Conservation (phyloP, 2,797 vertebrate species). For the Bucorvus abyssinicus region DNA sequence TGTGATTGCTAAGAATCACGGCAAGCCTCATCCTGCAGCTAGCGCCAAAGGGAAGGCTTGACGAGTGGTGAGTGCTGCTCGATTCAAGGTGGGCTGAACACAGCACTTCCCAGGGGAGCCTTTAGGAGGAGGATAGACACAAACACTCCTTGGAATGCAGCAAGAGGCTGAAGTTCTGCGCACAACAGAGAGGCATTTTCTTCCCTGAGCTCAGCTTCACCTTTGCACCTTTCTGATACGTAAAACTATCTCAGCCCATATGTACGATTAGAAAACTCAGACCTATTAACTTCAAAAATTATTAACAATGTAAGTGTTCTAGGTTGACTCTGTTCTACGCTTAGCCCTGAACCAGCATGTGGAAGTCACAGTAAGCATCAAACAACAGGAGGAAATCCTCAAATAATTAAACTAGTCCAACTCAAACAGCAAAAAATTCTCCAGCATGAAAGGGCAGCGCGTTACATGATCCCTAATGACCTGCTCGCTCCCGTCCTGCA, state of each 20-base stretch:
- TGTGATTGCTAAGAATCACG: conserved; percentile 38
- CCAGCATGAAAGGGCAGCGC: conserved; percentile 79
- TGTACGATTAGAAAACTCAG: neutral
- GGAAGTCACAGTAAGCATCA: accelerated
- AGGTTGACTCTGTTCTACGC: accelerated
- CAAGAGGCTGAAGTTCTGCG: neutral
- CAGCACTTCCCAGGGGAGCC: neutral
- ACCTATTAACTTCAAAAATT: neutral
- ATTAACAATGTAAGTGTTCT: neutral
- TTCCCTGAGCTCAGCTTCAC: neutral
- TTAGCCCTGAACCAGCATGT: accelerated
- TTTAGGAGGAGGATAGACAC: neutral
- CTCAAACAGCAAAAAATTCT: conserved; percentile 76
- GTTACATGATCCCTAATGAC: conserved; percentile 80
- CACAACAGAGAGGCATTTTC: neutral
- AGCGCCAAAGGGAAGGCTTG: conserved; percentile 29
- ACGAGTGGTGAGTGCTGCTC: neutral
- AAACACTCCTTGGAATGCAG: neutral
- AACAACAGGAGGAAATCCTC: neutral
- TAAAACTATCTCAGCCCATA: neutral
- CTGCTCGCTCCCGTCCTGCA: conserved; percentile 72
- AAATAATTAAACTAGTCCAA: conserved; percentile 78
- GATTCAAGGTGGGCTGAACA: neutral
- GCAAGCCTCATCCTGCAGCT: neutral
- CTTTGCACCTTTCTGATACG: neutral